Base-by-base conservation (phyloP, 2,888 invertebrate species). In the Lochmaea capreae region DNA sequence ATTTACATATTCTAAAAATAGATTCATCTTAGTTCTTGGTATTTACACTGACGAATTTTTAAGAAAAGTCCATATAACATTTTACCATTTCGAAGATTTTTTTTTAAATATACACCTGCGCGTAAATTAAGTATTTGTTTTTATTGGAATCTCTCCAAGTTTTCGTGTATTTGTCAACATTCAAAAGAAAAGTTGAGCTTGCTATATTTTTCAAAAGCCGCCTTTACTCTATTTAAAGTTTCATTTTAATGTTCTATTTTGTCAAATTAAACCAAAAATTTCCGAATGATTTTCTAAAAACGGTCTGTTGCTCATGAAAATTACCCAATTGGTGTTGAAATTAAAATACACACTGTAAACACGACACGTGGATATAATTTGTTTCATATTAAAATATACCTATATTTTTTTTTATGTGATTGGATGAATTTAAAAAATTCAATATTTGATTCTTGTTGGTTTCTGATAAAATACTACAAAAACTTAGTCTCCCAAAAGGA, bases 121-220 rank as follows among this genome's bases (percentile, higher is more conserved):
- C 46, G 46, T 12, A 46, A 46, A 61, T 39, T 61, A 14, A 61
- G 22, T 61, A 61, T 26, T 61, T 61, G 59, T 61, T 61, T 33
- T 61, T 26, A 26, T 61, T 61, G 59, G 59, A 61, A 9, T 39
- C 33, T 8, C 11, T 61, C 59, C 59, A 61, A 61, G 22, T 61
- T 33, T 26, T 61, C 59, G 26, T 61, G n/a, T 61, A 26, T 61
- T 61, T 61, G 59, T 61, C 59, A 61, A 61, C 46, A 46, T 46
- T 46, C 14, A 46, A 46, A 10, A 46, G 4, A 12, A 46, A 33
- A 33, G 33, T 33, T 33, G 33, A 33, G 0, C 33, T 33, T 33
- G 33, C 33, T 33, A 33, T 8, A 33, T 33, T 46, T 46, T 11
- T 12, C 3, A 46, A 46, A 46, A 46, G 14, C 12, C 14, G 46